Conservation (phyloP, 2,113 vertebrate species). For the Myxocyprinus asiaticus region DNA sequence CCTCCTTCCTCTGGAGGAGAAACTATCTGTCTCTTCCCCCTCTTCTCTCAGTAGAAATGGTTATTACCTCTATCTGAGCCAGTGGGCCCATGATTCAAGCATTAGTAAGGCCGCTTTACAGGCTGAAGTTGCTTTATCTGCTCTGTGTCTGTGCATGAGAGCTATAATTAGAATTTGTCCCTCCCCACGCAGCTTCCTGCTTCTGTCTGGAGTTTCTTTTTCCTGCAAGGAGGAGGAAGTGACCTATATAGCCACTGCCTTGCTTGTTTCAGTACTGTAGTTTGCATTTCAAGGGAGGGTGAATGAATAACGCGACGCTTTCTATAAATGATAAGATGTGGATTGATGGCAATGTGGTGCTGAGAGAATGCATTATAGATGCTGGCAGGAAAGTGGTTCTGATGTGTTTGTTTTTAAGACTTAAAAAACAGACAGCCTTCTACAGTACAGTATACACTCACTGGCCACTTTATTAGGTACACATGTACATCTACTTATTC, state of each 20-base stretch:
- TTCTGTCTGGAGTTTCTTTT: conserved; percentile 65
- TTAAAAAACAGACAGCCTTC: too few relatives aligned
- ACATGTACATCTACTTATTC: too few relatives aligned
- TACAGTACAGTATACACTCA: too few relatives aligned
- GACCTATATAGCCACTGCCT: conserved; percentile 75
- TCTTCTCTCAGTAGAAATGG: neutral
- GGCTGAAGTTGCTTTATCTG: neutral
- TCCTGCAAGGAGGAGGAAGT: conserved; percentile 68
- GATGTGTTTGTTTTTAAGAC: too few relatives aligned
- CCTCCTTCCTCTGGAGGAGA: neutral
- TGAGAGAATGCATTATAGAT: too few relatives aligned
- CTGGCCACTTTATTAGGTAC: too few relatives aligned
- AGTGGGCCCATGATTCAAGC: conserved; percentile 17
- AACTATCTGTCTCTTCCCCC: too few relatives aligned
- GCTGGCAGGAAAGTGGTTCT: too few relatives aligned
- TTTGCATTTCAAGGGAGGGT: conserved; percentile 56
- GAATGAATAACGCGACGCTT: conserved; percentile 73
- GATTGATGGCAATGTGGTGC: neutral
- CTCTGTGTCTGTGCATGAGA: neutral
- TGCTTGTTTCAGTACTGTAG: conserved; percentile 52
- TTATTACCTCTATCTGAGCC: conserved; percentile 36
- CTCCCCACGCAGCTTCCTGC: conserved; percentile 55
- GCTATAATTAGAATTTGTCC: conserved; percentile 55
- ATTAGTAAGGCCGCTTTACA: conserved; percentile 36
- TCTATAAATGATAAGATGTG: conserved; percentile 65